A percentile compares a stretch with the other conserved stretches of the same genome.
These are phyloP conservation scores for Sphaerophoria rueppellii DNA, from an alignment of 2,888 invertebrate species.

Conservation along the genomic window DNA sequence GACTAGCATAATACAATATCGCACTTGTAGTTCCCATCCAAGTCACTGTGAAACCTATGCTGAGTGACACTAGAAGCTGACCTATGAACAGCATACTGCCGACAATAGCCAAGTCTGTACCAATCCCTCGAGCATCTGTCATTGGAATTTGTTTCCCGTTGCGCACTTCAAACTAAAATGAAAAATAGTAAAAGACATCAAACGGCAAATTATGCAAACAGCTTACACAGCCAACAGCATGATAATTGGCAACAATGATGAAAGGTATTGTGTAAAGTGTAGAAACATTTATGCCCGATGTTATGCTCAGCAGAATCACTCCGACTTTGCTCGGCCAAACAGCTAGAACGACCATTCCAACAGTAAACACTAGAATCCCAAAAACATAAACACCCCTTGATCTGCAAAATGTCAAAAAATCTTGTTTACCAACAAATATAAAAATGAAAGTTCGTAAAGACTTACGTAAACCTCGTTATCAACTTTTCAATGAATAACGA, in stretches of 20 bases:
- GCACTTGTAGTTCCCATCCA: constrained; percentile 80
- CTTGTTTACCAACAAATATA: background rate
- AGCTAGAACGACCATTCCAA: constrained; percentile 49
- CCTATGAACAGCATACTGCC: constrained; percentile 82
- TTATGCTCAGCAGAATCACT: constrained; percentile 80
- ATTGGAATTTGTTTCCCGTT: constrained; percentile 80
- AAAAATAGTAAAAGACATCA: background rate
- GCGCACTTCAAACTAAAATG: constrained; percentile 77
- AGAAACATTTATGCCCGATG: constrained; percentile 82
- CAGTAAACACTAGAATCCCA: constrained; percentile 81
- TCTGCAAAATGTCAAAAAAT: constrained; percentile 69
- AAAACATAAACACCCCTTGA: constrained; percentile 79
- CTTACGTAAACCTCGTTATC: constrained; percentile 80
- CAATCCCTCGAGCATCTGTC: constrained; percentile 81
- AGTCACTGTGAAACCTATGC: constrained; percentile 79
- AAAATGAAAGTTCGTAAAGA: background rate
- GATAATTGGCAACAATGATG: constrained; percentile 81
- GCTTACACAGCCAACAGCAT: constrained; percentile 81
- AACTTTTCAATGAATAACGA: constrained; percentile 80
- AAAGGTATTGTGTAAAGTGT: constrained; percentile 82
- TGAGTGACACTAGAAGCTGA: constrained; percentile 81
- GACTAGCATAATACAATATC: constrained; percentile 81
- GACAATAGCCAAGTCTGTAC: constrained; percentile 82
- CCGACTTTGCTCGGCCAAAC: constrained; percentile 81
- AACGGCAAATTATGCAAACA: background rate